Conservation (phyloP, 2,113 vertebrate species). For the Mirza zaza region DNA sequence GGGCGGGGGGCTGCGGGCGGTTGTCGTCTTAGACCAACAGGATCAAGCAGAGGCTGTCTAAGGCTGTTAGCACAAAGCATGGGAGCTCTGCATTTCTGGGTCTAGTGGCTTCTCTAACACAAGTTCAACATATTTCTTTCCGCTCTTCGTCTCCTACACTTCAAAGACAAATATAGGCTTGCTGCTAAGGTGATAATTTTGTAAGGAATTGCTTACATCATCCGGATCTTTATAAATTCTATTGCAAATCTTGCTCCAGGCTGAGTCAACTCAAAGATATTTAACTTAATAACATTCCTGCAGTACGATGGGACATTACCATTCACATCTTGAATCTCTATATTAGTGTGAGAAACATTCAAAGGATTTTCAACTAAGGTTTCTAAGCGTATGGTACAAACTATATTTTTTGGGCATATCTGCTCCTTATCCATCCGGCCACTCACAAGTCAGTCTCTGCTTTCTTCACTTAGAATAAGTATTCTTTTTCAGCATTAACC, state of each 20-base stretch:
- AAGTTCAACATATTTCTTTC: slow-evolving; percentile 85
- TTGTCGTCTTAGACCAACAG: slow-evolving; percentile 81
- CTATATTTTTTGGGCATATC: slow-evolving; percentile 78
- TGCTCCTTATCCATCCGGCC: slow-evolving; percentile 86
- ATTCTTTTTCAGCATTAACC: slow-evolving; percentile 82
- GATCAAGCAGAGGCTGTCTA: slow-evolving; percentile 81
- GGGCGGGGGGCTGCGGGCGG: too few species aligned
- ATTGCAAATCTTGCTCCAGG: slow-evolving; percentile 81
- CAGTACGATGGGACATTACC: slow-evolving; percentile 81
- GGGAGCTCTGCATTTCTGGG: slow-evolving; percentile 80
- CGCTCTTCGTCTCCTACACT: slow-evolving; percentile 74
- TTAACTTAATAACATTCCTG: slow-evolving; percentile 76
- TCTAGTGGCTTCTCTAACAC: slow-evolving; percentile 82
- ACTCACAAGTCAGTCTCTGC: slow-evolving; percentile 84
- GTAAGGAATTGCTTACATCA: slow-evolving; percentile 82
- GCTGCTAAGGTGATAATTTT: slow-evolving; percentile 82
- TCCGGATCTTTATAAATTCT: slow-evolving; percentile 84
- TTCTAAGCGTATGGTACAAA: slow-evolving; percentile 83
- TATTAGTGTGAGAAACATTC: slow-evolving; percentile 82
- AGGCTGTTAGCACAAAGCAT: slow-evolving; percentile 81
- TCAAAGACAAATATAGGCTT: slow-evolving; percentile 84
- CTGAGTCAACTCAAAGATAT: slow-evolving; percentile 79
- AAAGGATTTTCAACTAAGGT: slow-evolving; percentile 86
- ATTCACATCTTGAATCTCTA: slow-evolving; percentile 85
- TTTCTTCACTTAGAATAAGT: slow-evolving; percentile 85